Base-by-base conservation (phyloP, 2,113 vertebrate species). In the Cnemophilus loriae region DNA sequence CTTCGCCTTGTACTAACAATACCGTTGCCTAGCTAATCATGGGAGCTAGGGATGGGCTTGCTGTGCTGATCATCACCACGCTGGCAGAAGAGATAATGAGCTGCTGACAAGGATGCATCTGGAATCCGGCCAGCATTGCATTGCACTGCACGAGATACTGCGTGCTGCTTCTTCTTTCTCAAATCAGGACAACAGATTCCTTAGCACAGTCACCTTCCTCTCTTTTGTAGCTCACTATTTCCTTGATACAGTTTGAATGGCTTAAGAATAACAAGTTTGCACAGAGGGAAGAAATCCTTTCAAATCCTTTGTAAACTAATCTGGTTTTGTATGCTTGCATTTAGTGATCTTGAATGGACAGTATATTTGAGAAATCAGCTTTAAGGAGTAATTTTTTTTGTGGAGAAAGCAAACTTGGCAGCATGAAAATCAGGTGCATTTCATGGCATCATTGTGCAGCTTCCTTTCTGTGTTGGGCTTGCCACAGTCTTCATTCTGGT, bases 1-100 rank as follows among this genome's bases (percentile, higher is more conserved):
- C 83, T 88, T 96, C 13, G 77, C 81, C 68, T 95, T 79, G 69
- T 94, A 47, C 87, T 93, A 82, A 96, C 95, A 92, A 60, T 86
- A 78, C 60, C 4, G 3, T 91, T 95, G 63, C 93, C 76, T 95
- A 74, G 88, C 76, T 96, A 92, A 92, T 97, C 85, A 89, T 46
- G 73, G 75, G 88, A 93, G 73, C 73, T 71, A 37, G 63, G 65
- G 44, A 61, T 78, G 65, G 82, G 87, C 81, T 96, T 91, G 71
- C 85, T 84, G 80, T 86, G 89, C 93, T 87, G 82, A 93, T 93
- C 81, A 86, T 80, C 89, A 87, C 79, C 76, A 73, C 1, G 0
- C 35, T 16, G 16, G 86, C 68, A 89, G 52, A 76, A 91, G 80
- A 93, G 92, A 94, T 90, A 95, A 96, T 73, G 68, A 95, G 91